phyloP scores from a whole-genome alignment of 2,113 vertebrate species.

The Ophiodon elongatus region DNA sequence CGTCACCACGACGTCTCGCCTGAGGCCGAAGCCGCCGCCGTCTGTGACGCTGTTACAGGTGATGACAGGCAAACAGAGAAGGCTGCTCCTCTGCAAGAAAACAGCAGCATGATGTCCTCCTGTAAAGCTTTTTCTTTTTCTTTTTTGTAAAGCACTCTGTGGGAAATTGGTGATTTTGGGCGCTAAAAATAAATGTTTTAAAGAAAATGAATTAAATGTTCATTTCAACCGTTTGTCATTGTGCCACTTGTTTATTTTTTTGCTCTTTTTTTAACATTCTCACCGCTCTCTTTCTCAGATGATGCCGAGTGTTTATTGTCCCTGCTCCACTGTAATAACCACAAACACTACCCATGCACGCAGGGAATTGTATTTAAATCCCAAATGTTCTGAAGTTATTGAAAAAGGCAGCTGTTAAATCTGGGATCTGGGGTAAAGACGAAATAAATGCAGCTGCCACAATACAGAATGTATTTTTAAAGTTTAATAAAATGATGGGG shows the following conservation, averaged over 20 bases:
- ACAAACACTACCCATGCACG: not conserved
- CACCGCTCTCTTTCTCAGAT: not conserved
- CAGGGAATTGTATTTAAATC: not conserved
- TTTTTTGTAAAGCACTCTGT: no score
- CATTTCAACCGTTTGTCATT: not conserved
- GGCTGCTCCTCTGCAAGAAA: not conserved
- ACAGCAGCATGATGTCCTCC: not conserved
- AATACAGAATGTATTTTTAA: not conserved
- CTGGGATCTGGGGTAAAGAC: not conserved
- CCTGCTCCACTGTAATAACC: not conserved
- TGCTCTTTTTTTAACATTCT: not conserved
- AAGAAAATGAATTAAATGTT: no score
- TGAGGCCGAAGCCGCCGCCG: not conserved
- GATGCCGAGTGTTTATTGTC: not conserved
- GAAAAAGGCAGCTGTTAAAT: not conserved
- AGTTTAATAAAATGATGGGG: not conserved
- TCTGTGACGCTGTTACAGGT: constrained; percentile 18
- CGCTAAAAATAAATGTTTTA: no score
- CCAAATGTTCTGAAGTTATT: not conserved
- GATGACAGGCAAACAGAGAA: constrained; percentile 31
- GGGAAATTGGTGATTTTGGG: no score
- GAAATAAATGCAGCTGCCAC: not conserved
- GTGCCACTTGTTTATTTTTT: not conserved
- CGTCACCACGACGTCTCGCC: constrained; percentile 2
- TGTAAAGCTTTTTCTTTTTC: no score